phyloP scores from a whole-genome alignment of 2,888 invertebrate genomes.

The Spisula subtruncata region DNA sequence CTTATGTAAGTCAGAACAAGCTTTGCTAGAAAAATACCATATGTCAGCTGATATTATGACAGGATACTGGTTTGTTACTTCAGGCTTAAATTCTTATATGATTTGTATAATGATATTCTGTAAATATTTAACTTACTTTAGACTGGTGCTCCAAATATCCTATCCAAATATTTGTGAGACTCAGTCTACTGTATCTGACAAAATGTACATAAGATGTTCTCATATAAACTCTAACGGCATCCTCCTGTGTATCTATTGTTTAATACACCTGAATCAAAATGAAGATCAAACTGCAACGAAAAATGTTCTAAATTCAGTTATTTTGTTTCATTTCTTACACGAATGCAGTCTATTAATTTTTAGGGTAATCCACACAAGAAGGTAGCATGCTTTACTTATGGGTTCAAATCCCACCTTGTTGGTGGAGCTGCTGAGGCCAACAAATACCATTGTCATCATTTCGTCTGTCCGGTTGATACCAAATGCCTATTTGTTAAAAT shows the following conservation, averaged over 20 bases:
- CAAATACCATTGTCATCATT: too few species aligned
- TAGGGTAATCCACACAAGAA: too few species aligned
- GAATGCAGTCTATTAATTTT: too few species aligned
- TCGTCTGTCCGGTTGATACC: too few species aligned
- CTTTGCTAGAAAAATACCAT: neutral
- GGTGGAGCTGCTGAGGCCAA: too few species aligned
- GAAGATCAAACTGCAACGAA: neutral
- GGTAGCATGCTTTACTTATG: too few species aligned
- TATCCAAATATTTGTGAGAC: constrained; percentile 18
- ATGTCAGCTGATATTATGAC: neutral
- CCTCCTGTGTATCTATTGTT: neutral
- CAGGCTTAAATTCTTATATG: constrained; percentile 3
- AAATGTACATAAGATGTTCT: neutral
- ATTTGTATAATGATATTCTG: neutral
- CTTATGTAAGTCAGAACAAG: neutral
- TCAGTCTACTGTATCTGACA: neutral
- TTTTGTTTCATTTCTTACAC: too few species aligned
- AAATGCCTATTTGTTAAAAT: too few species aligned
- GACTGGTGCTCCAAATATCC: constrained; percentile 1
- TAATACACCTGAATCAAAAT: neutral
- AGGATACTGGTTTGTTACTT: constrained; percentile 7
- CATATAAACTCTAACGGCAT: neutral
- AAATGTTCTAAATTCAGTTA: too few species aligned
- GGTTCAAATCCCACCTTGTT: too few species aligned
- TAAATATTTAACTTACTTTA: neutral